Evolutionary conservation across 2,797 vertebrate species (phyloP).

Genomic region (Cyclura pinguis): DNA sequence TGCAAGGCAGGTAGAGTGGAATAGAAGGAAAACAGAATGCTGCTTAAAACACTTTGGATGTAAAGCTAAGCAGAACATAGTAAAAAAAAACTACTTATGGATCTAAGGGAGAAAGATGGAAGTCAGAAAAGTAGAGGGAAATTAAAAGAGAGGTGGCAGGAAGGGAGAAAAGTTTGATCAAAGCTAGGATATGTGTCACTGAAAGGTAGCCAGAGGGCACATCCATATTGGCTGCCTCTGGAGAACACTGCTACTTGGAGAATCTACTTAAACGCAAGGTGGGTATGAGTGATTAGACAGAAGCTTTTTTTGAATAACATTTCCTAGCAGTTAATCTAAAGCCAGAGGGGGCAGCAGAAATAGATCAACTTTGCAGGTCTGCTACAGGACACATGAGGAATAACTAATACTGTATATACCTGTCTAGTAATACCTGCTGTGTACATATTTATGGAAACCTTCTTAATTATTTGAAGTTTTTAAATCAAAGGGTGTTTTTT

Average conservation of each 20-base stretch:
- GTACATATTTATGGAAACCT: neutral
- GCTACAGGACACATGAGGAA: neutral
- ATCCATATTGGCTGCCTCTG: constrained; percentile 1
- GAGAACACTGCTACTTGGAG: constrained; percentile 13
- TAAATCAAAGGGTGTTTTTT: neutral
- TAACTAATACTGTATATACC: neutral
- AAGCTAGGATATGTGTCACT: constrained; percentile 6
- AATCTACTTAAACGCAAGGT: constrained; percentile 34
- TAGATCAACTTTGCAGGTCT: neutral
- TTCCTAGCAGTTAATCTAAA: constrained; percentile 2
- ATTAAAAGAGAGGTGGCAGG: neutral
- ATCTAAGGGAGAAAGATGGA: neutral
- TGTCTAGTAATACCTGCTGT: neutral
- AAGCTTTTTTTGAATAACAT: constrained; percentile 6
- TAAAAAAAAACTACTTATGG: neutral
- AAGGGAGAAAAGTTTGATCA: constrained; percentile 1
- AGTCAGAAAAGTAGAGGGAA: neutral
- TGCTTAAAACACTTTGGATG: neutral
- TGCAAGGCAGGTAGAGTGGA: neutral
- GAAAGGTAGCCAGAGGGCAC: constrained; percentile 18
- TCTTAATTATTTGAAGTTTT: neutral
- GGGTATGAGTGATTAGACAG: constrained; percentile 1
- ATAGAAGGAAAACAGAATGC: neutral
- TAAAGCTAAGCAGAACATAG: neutral
- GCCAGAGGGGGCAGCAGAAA: neutral